These are phyloP conservation scores for Gorsachius goisagi DNA, from an alignment of 2,113 vertebrate genomes.

Conservation along the genomic window DNA sequence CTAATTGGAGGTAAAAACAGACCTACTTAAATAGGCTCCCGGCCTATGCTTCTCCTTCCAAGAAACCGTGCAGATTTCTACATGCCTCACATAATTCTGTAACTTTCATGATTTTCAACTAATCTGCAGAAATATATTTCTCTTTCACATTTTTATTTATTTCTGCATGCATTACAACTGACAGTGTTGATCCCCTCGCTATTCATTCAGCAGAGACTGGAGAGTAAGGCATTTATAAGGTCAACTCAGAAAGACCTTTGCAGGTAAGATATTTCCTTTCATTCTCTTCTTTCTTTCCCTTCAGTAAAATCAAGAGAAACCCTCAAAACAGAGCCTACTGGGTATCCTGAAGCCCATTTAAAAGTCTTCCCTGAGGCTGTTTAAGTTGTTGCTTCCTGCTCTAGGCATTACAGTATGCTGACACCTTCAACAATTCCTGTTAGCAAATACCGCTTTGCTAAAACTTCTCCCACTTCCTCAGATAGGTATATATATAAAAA, in stretches of 20 bases:
- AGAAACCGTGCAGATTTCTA: neutral
- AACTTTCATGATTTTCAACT: neutral
- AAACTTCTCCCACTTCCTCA: neutral
- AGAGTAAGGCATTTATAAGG: neutral
- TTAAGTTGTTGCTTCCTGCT: neutral
- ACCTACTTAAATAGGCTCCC: neutral
- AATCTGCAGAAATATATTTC: neutral
- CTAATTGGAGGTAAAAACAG: neutral
- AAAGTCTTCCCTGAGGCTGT: neutral
- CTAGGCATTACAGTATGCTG: neutral
- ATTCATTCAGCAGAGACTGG: neutral
- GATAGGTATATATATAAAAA: neutral
- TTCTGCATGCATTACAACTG: neutral
- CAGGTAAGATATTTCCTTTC: neutral
- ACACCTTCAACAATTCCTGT: neutral
- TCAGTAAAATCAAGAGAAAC: neutral
- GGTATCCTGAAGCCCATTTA: neutral
- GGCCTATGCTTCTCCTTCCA: neutral
- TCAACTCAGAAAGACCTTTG: neutral
- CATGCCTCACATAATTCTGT: neutral
- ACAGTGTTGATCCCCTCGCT: neutral
- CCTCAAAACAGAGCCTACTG: neutral
- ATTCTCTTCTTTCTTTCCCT: neutral
- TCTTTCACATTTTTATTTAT: neutral
- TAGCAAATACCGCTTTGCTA: neutral